Evolutionary conservation across 2,797 vertebrate genomes (phyloP), one percentile per base, ranked within the genome.

Genomic region (Trematomus bernacchii): DNA sequence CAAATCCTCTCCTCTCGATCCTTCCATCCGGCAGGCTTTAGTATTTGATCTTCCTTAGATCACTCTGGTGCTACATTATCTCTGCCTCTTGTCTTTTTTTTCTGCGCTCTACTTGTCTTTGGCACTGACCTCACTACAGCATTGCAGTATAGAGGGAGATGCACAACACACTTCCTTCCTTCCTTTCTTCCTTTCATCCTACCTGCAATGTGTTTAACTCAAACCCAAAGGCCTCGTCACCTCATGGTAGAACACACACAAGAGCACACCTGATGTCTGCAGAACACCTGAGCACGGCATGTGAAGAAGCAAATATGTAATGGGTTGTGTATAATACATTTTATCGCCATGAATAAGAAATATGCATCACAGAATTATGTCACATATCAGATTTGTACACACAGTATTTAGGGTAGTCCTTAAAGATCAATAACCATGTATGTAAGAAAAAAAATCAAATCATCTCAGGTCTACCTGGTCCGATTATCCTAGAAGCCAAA

Each of bases 121-220:
- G 83, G 86, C 82, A 73, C 85, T 87, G 89, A 84, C 87, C 85
- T 89, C 85, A 80, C 84, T 89, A 91, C 91, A 83, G 92, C 91
- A 91, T 77, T 92, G 92, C 92, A 91, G 91, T 89, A 80, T 63
- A 68, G 63, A 60, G 69, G 76, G 80, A 85, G 83, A 90, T 88
- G 87, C 92, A 87, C 78, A 85, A 85, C 73, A 74, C 72, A 59
- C 69, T 81, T 83, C 19, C 70, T 83, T 83, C 19, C 70, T 83
- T 79, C 55, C 44, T 69, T 73, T 48, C 55, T 69, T 69, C 50
- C 54, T 85, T 77, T 48, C 72, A 69, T 84, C 77, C 66, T 90
- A 82, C 80, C 87, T 91, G 83, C 79, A 82, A 89, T 79, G 85
- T 89, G 72, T 78, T 27, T 21, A 77, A 60, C 51, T 84, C n/a